Percentiles rank a stretch among this genome's conserved stretches.
Evolutionary conservation across 2,888 invertebrate genomes (phyloP).

Genomic region (Calameuta pallipes): DNA sequence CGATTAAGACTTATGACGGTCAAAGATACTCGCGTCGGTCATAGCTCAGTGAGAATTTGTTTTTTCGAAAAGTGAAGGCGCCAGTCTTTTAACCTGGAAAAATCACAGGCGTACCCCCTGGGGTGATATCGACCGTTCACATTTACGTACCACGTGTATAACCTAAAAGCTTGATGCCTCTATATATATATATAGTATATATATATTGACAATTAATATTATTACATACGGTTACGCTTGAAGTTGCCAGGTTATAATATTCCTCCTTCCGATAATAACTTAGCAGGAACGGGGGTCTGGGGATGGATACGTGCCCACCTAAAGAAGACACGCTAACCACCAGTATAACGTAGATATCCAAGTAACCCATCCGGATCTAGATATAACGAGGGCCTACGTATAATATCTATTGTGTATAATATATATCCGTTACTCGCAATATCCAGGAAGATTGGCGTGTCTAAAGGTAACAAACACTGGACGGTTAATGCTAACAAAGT

Average conservation of each 20-base stretch:
- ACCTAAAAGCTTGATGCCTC: background rate
- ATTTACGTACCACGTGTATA: background rate
- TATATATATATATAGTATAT: background rate
- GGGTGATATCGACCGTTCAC: conserved; percentile 17
- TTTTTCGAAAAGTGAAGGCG: conserved; percentile 31
- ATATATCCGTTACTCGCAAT: background rate
- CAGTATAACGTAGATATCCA: background rate
- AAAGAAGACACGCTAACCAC: background rate
- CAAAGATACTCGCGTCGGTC: background rate
- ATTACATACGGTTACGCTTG: background rate
- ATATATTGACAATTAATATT: background rate
- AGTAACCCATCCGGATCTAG: background rate
- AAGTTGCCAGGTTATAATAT: background rate
- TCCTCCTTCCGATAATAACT: background rate
- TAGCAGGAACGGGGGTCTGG: background rate
- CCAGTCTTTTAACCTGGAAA: conserved; percentile 37
- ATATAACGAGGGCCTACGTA: background rate
- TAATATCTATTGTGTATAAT: background rate
- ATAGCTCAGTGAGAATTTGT: conserved; percentile 1
- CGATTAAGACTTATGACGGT: background rate
- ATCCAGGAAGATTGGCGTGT: background rate
- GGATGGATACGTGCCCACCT: background rate
- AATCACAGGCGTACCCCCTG: conserved; percentile 46
- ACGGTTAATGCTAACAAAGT: background rate
- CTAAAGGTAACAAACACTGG: background rate